phyloP scores from a whole-genome alignment of 2,113 vertebrate species.

The Lanius collurio region DNA sequence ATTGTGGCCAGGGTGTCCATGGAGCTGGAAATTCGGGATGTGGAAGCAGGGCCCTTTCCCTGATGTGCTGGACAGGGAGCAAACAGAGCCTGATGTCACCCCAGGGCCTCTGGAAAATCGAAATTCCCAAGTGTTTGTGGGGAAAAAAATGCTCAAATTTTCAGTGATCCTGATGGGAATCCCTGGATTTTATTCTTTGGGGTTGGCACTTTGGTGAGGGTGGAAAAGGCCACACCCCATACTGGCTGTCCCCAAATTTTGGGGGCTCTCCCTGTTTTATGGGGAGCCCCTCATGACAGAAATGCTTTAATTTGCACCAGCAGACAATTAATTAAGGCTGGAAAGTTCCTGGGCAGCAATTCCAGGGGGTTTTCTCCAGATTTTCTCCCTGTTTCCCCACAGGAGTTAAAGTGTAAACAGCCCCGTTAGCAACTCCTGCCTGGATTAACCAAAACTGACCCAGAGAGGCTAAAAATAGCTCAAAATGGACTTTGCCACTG shows the following conservation, averaged over 20 bases:
- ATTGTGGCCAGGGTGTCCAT: neutral
- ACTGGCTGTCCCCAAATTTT: neutral
- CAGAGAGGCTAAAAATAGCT: slow-evolving; percentile 47
- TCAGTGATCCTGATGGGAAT: neutral
- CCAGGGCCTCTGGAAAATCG: neutral
- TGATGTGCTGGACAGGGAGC: neutral
- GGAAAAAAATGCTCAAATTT: accelerated
- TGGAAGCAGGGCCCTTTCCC: neutral
- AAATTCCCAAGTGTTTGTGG: neutral
- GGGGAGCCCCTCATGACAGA: neutral
- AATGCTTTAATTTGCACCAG: neutral
- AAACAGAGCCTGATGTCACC: neutral
- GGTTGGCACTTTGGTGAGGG: neutral
- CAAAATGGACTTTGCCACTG: neutral
- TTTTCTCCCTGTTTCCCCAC: neutral
- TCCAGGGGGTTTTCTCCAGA: neutral
- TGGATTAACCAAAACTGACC: slow-evolving; percentile 18
- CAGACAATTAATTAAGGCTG: neutral
- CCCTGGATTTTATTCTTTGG: neutral
- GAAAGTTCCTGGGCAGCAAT: neutral
- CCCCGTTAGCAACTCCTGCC: neutral
- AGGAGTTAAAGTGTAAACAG: neutral
- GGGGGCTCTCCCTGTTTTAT: neutral
- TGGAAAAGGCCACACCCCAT: neutral
- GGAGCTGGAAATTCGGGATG: neutral